Percentiles rank a stretch among this genome's conserved stretches.
Conservation (phyloP, 2,113 vertebrate genomes). For the Atherinomorus stipes region DNA sequence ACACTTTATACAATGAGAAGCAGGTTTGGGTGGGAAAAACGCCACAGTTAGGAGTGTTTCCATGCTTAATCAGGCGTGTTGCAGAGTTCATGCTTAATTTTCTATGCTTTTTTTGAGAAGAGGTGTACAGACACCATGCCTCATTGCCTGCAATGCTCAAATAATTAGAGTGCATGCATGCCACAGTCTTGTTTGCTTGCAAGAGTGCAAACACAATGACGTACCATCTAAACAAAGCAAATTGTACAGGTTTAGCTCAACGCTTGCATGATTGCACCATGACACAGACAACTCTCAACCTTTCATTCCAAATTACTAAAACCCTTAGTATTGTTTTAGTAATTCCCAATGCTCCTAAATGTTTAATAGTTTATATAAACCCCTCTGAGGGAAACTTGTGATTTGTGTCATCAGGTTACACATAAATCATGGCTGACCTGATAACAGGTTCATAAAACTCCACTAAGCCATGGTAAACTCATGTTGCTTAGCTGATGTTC, state of each 20-base stretch:
- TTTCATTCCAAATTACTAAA: neutral
- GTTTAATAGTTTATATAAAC: neutral
- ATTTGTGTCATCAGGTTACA: conserved; percentile 10
- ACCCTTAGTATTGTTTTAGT: neutral
- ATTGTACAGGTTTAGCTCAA: conserved; percentile 29
- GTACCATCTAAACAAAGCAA: conserved; percentile 36
- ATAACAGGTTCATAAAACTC: conserved; percentile 26
- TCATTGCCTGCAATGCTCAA: neutral
- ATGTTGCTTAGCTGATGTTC: conserved; percentile 2
- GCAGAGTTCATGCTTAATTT: neutral
- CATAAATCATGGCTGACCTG: conserved; percentile 7
- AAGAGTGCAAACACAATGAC: conserved; percentile 41
- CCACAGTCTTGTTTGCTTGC: conserved; percentile 49
- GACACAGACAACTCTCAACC: neutral
- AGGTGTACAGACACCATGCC: neutral
- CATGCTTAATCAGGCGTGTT: conserved; percentile 4
- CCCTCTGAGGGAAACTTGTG: neutral
- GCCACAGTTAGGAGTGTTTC: neutral
- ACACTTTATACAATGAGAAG: conserved; percentile 34
- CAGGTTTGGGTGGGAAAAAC: conserved; percentile 20
- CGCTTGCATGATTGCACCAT: conserved; percentile 1
- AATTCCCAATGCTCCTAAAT: too few species aligned
- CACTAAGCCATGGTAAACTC: conserved; percentile 39
- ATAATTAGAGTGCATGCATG: conserved; percentile 33
- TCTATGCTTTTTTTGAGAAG: neutral